Evolutionary conservation across 2,888 invertebrate genomes (phyloP).

Genomic region (Lasioglossum marginatum): DNA sequence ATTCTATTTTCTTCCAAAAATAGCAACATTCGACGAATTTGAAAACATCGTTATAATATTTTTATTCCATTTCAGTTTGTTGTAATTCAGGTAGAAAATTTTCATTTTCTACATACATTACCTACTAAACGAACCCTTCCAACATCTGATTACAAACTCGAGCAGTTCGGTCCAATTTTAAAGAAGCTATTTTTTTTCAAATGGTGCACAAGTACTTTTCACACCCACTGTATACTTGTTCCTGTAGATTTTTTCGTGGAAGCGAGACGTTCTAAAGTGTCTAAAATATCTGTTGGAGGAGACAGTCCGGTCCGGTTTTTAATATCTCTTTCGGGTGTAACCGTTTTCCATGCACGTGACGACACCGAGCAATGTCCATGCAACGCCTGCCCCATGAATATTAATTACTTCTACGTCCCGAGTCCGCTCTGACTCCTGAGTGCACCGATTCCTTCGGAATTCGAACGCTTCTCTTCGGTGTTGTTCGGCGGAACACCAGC

Average conservation of each 20-base stretch:
- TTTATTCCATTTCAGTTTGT: no score
- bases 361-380: conserved; percentile 59
- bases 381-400: conserved; percentile 52
- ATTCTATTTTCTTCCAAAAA: no score
- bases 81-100: no score
- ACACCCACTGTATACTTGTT: no score
- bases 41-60: no score
- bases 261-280: background rate
- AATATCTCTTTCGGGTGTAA: conserved; percentile 63
- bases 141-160: no score
- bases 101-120: no score
- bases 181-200: no score
- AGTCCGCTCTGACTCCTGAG: background rate
- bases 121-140: no score
- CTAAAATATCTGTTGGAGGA: background rate
- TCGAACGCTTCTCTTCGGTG: conserved; percentile 4
- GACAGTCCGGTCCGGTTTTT: conserved; percentile 33
- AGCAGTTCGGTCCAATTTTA: no score
- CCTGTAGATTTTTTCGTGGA: background rate
- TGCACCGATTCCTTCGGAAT: conserved; percentile 23
- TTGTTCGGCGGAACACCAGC: background rate
- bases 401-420: conserved; percentile 47
- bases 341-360: conserved; percentile 67
- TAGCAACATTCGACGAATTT: no score
- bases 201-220: no score